phyloP scores from a whole-genome alignment of 2,113 vertebrate species.

The Piaya cayana region DNA sequence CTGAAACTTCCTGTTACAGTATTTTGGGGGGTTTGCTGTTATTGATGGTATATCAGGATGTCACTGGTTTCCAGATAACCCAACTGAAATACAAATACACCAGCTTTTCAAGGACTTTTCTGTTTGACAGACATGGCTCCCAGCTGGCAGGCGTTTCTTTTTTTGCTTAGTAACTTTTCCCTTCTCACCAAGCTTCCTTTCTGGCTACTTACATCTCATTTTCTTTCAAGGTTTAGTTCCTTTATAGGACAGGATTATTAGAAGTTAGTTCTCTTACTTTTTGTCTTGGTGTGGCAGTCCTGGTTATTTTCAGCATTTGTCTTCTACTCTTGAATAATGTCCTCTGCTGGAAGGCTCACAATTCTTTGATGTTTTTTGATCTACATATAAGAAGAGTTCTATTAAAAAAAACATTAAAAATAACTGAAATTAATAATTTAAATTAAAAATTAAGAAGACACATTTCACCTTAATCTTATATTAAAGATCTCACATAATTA shows the following conservation, averaged over 20 bases:
- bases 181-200: neutral
- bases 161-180: neutral
- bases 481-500: neutral
- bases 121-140: neutral
- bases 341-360: neutral
- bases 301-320: neutral
- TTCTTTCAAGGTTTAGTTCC: neutral
- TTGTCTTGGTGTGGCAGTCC: neutral
- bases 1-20: neutral
- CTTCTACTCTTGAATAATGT: neutral
- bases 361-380: neutral
- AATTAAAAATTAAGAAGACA: neutral
- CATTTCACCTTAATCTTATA: neutral
- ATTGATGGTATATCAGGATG: neutral
- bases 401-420: neutral
- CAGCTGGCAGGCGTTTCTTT: neutral
- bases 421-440: neutral
- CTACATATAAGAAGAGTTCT: neutral
- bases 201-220: neutral
- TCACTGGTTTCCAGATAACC: neutral
- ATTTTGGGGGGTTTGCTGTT: rapidly evolving
- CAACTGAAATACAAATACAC: neutral
- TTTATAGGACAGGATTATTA: neutral
- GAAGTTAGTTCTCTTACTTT: neutral
- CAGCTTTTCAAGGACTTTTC: neutral